A percentile compares a stretch with the other conserved stretches of the same genome.
Evolutionary conservation across 2,888 invertebrate genomes (phyloP).

Genomic region (Drosophila algonquin): DNA sequence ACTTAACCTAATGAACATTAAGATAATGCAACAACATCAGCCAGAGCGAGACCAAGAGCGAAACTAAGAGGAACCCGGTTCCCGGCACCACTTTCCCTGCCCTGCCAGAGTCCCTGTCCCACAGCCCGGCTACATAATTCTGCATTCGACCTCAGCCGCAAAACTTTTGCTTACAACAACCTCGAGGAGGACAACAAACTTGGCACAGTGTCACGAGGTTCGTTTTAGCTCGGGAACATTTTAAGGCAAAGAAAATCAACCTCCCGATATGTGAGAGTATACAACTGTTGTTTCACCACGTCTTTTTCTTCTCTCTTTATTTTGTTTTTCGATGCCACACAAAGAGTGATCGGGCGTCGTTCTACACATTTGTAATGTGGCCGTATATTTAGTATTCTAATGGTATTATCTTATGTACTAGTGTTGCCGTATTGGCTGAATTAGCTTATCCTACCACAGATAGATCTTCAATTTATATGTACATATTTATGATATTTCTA

Average conservation of each 20-base stretch:
- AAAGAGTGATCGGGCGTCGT: no score
- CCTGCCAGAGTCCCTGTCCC: conserved; percentile 26
- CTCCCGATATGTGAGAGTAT: no score
- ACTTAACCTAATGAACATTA: conserved; percentile 81
- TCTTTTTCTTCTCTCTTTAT: no score
- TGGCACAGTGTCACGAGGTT: conserved; percentile 15
- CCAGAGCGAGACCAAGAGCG: not conserved
- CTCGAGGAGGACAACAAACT: conserved; percentile 25
- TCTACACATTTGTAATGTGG: no score
- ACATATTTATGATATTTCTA: no score
- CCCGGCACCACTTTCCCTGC: conserved; percentile 8
- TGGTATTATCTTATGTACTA: no score
- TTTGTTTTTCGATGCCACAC: no score
- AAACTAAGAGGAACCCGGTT: conserved; percentile 1
- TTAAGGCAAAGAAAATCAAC: not conserved
- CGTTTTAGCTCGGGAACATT: fast-evolving
- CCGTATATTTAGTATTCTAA: no score
- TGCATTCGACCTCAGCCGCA: conserved; percentile 72
- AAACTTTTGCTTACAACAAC: conserved; percentile 69
- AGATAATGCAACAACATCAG: conserved; percentile 74
- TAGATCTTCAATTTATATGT: no score
- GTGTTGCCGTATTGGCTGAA: no score
- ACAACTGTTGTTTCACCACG: no score
- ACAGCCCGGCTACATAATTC: conserved; percentile 57
- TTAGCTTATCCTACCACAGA: no score